A percentile compares a stretch with the other conserved stretches of the same genome.
phyloP scores from a whole-genome alignment of 1,140 invertebrate genomes.

The Calephelis nemesis region DNA sequence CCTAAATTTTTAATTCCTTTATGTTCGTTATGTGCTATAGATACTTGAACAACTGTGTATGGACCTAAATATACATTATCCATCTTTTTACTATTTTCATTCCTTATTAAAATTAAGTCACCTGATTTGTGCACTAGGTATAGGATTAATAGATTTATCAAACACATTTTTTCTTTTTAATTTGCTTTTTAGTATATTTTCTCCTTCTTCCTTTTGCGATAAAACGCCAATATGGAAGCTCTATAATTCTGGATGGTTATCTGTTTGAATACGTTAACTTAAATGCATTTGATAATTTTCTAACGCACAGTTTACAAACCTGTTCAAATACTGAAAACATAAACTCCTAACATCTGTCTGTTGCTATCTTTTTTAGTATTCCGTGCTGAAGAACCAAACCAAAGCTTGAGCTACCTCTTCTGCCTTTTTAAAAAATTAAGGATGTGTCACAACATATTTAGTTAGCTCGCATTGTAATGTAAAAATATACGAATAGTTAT shows the following conservation, averaged over 20 bases:
- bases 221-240: conserved; percentile 25
- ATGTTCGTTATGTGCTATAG: too few relatives aligned
- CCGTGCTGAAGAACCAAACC: conserved; percentile 27
- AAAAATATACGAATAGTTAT: too few relatives aligned
- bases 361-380: conserved; percentile 18
- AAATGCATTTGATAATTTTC: conserved; percentile 38
- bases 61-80: too few relatives aligned
- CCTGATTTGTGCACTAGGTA: not conserved
- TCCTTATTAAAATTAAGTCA: too few relatives aligned
- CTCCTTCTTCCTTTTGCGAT: conserved; percentile 11
- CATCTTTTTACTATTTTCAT: too few relatives aligned
- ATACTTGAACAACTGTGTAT: too few relatives aligned
- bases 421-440: too few relatives aligned
- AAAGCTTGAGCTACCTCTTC: too few relatives aligned
- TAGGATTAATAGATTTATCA: not conserved
- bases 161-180: not conserved
- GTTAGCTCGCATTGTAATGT: too few relatives aligned
- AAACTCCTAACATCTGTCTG: conserved; percentile 18
- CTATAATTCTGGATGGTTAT: conserved; percentile 28
- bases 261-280: conserved; percentile 29
- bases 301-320: conserved; percentile 32
- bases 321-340: conserved; percentile 24
- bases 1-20: too few relatives aligned
- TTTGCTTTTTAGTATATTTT: conserved; percentile 16
- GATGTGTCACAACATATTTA: too few relatives aligned